Base-by-base conservation (phyloP, 2,797 vertebrate species). In the Channa striata region DNA sequence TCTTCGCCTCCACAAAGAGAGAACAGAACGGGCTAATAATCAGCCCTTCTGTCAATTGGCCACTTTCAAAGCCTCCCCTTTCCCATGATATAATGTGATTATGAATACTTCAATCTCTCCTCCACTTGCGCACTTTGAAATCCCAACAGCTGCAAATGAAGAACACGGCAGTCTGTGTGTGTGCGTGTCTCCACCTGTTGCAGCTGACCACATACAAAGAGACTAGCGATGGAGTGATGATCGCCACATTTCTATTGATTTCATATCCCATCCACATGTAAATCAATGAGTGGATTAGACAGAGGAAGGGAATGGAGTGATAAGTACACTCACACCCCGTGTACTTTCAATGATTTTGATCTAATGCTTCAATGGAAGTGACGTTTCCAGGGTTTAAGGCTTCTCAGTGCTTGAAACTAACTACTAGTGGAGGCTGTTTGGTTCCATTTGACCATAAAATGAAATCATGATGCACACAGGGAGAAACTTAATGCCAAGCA, bases 51-150 rank as follows among this genome's bases (percentile, higher is more conserved):
- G 91, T 93, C 93, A 94, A 93, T 90, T 93, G 93, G 89, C 91
- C 91, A 89, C 93, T 94, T 93, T 92, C 92, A 94, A 91, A 90
- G 89, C 74, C 81, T 80, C 83, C 62, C 85, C 72, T 80, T 85
- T 89, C 84, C 84, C 90, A 89, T 86, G 88, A 94, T 92, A 84
- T 93, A 93, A 94, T 93, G 92, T 93, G 93, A 95, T 94, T 94
- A 94, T 91, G 92, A 93, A 94, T 90, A 93, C 91, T 93, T 93
- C 92, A 93, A 91, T 91, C 90, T 93, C 88, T 82, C 81, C 84
- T 90, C 85, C 78, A 64, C 75, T 78, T 47, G 68, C 87, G 75
- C 82, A 64, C 88, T 91, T 87, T 90, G 86, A 90, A 92, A 92
- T 82, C 80, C 81, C 62, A 61, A 77, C 77, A 74, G 81, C 76